A percentile compares a stretch with the other conserved stretches of the same genome.
These are phyloP conservation scores for Cercopithecus mona DNA, from an alignment of 2,113 vertebrate species.

Conservation along the genomic window DNA sequence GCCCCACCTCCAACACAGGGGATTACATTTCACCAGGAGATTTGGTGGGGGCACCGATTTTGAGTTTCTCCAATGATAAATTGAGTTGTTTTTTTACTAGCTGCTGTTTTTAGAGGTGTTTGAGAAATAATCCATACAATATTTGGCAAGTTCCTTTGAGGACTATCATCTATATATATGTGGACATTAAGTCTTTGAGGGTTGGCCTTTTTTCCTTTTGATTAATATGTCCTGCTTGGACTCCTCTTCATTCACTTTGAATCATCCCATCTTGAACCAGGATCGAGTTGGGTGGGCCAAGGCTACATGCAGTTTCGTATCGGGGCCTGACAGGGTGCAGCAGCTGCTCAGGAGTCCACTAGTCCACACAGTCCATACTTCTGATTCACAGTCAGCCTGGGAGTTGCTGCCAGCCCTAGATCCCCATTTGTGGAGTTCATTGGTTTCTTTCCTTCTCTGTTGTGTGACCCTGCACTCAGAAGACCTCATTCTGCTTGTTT, in stretches of 20 bases:
- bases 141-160: not conserved
- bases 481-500: slow-evolving; percentile 51
- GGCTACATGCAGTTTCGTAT: not conserved
- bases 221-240: not conserved
- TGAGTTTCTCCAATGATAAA: not conserved
- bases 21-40: too few species aligned
- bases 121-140: not conserved
- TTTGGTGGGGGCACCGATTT: too few species aligned
- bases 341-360: not conserved
- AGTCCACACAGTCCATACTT: not conserved
- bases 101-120: not conserved
- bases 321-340: not conserved
- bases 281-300: not conserved
- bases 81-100: not conserved
- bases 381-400: not conserved
- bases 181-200: not conserved
- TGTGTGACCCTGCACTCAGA: slow-evolving; percentile 13
- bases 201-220: not conserved
- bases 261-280: not conserved
- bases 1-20: too few species aligned
- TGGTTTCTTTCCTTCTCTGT: not conserved
- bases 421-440: not conserved
- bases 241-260: not conserved
- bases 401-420: not conserved
- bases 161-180: too few species aligned